phyloP scores from a whole-genome alignment of 2,113 vertebrate genomes.

The Mugil cephalus region DNA sequence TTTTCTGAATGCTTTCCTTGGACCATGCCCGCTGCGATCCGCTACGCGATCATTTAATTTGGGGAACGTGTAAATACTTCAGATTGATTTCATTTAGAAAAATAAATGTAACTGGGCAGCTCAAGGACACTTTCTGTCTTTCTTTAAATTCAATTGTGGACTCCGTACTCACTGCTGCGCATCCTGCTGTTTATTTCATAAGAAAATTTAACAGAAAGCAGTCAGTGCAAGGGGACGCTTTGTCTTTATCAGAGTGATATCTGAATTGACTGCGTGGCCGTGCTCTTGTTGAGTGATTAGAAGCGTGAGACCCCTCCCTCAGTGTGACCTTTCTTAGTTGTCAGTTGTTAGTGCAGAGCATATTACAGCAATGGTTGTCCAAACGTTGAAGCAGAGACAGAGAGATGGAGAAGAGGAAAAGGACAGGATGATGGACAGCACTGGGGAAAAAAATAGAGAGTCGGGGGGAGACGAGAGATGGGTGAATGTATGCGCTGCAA shows the following conservation, averaged over 20 bases:
- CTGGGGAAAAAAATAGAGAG: neutral
- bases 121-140: neutral
- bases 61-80: neutral
- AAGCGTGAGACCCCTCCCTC: conserved; percentile 34
- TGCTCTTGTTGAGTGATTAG: conserved; percentile 55
- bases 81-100: conserved; percentile 28
- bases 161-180: neutral
- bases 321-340: conserved; percentile 63
- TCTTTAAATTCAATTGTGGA: neutral
- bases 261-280: conserved; percentile 46
- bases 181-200: neutral
- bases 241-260: conserved; percentile 53
- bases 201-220: neutral
- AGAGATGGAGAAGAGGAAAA: conserved; percentile 50
- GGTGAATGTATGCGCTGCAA: conserved; percentile 62
- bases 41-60: neutral
- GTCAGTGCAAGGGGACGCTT: conserved; percentile 5
- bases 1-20: neutral
- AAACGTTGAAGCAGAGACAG: conserved; percentile 36
- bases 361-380: conserved; percentile 62
- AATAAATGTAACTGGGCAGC: conserved; percentile 7
- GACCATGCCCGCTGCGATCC: neutral
- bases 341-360: conserved; percentile 62
- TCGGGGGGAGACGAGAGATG: conserved; percentile 1
- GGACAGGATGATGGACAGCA: conserved; percentile 45